Evolutionary conservation across 2,888 invertebrate genomes (phyloP), one percentile per base, ranked within the genome.

Genomic region (Lasioglossum lativentre): DNA sequence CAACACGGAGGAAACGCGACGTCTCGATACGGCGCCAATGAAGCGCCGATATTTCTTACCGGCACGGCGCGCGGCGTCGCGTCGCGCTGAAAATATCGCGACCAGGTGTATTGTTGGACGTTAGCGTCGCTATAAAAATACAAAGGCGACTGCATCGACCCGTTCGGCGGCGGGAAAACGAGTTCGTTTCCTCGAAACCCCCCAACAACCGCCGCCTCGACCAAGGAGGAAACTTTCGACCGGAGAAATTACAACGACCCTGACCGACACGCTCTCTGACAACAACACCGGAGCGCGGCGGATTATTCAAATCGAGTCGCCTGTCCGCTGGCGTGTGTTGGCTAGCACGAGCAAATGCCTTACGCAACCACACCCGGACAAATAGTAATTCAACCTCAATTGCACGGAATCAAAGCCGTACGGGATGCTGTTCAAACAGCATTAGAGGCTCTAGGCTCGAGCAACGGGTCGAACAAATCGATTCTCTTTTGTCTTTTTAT

Each of bases 371-470:
- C 76, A 63, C 42, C 79, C 38, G 77, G 42, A 52, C 89, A 85
- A 89, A 89, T 71, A 89, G 87, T 76, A 87, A 89, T 87, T 89
- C 86, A 88, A 85, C 84, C 80, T 91, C 88, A 90, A 91, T 91
- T 90, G 85, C 87, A 38, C 66, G 78, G 82, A 91, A 88, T 86
- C 86, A 87, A 83, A 87, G 78, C 75, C 78, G 82, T 72, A 63
- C 73, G 74, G 70, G 74, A 42, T 56, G 78, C n/a, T 40, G 71
- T 75, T 75, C 81, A 80, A 82, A 77, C 79, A 59, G 59, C 78
- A 76, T 82, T 88, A 68, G n/a, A 76, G 30, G 63, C 63, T 19
- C 30, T 30, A 6, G n/a, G 56, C n/a, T n/a, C 56, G 56, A 12
- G 56, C 56, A n/a, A 56, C n/a, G 3, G 3, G n/a, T n/a, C n/a